Percentiles rank a stretch among this genome's conserved stretches.
Evolutionary conservation across 1,140 invertebrate genomes (phyloP).

Genomic region (Drosophila azteca): DNA sequence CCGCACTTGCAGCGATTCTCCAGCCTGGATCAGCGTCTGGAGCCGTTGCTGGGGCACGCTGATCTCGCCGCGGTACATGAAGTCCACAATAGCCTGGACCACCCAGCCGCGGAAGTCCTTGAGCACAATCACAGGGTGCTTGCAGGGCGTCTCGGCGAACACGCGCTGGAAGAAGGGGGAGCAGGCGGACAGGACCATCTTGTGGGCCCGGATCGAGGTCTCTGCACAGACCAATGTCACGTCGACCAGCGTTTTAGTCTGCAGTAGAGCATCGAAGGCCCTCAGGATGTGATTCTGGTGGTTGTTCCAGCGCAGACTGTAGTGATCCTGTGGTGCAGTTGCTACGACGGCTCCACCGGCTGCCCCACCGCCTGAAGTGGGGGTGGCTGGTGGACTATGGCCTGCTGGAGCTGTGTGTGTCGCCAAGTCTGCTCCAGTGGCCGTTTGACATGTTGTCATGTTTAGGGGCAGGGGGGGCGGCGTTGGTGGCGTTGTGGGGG

Average conservation of each 20-base stretch:
- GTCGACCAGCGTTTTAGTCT: constrained; percentile 93
- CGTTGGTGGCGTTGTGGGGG: constrained; percentile 76
- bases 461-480: constrained; percentile 70
- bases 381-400: constrained; percentile 69
- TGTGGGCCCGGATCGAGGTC: constrained; percentile 92
- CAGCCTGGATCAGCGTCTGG: constrained; percentile 91
- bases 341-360: neutral
- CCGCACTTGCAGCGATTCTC: constrained; percentile 92
- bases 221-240: constrained; percentile 95
- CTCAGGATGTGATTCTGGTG: constrained; percentile 93
- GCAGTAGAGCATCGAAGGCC: constrained; percentile 92
- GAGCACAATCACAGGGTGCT: constrained; percentile 95
- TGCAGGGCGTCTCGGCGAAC: constrained; percentile 95
- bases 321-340: constrained; percentile 88
- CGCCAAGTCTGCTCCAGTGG: constrained; percentile 15
- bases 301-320: constrained; percentile 96
- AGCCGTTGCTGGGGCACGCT: constrained; percentile 93
- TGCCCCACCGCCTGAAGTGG: constrained; percentile 30
- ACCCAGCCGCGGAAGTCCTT: constrained; percentile 95
- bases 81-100: constrained; percentile 94
- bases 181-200: constrained; percentile 95
- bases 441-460: constrained; percentile 55
- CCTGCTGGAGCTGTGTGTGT: constrained; percentile 8
- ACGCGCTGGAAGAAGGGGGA: constrained; percentile 95
- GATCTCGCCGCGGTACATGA: constrained; percentile 96